Base-by-base conservation (phyloP, 2,797 vertebrate genomes). In the Cyclura pinguis region DNA sequence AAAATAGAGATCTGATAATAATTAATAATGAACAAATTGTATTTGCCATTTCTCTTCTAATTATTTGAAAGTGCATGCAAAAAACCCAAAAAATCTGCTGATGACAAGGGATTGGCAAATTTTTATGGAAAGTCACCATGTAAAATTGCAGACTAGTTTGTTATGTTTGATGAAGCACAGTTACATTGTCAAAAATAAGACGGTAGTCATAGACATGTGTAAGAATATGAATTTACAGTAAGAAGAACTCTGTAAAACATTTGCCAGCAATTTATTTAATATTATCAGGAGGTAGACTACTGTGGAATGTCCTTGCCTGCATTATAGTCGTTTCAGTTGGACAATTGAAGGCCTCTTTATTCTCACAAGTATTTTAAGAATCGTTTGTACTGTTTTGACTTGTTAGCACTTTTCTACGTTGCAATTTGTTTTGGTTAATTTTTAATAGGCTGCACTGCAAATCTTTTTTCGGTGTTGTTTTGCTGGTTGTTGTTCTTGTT, bases 11-110 rank as follows among this genome's bases (percentile, higher is more conserved):
- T 0, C 32, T 64, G 20, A 22, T 73, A 87, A 55, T 47, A 0
- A n/a, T 76, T 32, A 0, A 0, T 24, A 50, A 2, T 12, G 50
- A 83, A 42, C 29, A 47, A 55, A n/a, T 84, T 55, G 2, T 57
- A 0, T 4, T 69, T 6, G 47, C 0, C 1, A 10, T 10, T 6
- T 4, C 1, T 82, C 1, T 38, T 7, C 0, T 52, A 4, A 0
- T 5, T 0, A 0, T 29, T 78, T 14, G 0, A 0, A 35, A 20
- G 38, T 1, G 0, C 0, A 0, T 0, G 0, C 0, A 77, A 91
- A n/a, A 67, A 57, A 84, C 2, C 42, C 42, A 47, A 50, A 62
- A 72, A 0, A 16, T 50, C n/a, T 47, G 16, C 72, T 80, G 67
- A 52, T 73, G 18, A 73, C 5, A 18, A 52, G 13, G 13, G 24